Conservation (phyloP, 2,113 vertebrate genomes). For the Calidris pugnax region DNA sequence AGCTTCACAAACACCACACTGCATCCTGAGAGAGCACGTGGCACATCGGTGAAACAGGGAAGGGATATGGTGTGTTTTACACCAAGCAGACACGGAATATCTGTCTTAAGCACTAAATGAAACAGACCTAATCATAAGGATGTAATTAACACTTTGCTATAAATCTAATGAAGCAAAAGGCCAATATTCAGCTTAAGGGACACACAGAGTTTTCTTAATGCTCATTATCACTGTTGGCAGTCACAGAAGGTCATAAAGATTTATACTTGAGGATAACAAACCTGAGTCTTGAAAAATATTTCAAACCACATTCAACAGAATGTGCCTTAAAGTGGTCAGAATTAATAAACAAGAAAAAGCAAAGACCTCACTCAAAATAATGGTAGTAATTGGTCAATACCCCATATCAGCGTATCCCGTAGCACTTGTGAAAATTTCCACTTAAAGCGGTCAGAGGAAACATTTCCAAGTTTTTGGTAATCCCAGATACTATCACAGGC, state of each 20-base stretch:
- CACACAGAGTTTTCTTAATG: neutral
- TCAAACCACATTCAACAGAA: neutral
- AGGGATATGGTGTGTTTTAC: neutral
- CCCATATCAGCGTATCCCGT: too few relatives aligned
- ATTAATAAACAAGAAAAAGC: neutral
- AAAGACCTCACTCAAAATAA: neutral
- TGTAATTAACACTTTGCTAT: neutral
- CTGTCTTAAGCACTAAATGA: neutral
- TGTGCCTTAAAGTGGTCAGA: neutral
- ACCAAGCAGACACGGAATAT: neutral
- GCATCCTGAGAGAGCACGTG: neutral
- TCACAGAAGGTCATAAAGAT: neutral
- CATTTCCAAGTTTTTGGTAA: neutral
- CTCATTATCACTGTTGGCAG: neutral
- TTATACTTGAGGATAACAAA: neutral
- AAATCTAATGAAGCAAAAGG: neutral
- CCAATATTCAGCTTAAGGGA: neutral
- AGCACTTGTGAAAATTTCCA: too few relatives aligned
- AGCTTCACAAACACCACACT: neutral
- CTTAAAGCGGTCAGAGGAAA: too few relatives aligned
- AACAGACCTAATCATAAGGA: neutral
- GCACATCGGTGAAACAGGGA: neutral
- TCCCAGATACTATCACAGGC: neutral
- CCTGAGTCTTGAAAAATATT: neutral
- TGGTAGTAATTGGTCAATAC: rapidly evolving